Evolutionary conservation across 2,113 vertebrate genomes (phyloP).

Genomic region (Alosa alosa): DNA sequence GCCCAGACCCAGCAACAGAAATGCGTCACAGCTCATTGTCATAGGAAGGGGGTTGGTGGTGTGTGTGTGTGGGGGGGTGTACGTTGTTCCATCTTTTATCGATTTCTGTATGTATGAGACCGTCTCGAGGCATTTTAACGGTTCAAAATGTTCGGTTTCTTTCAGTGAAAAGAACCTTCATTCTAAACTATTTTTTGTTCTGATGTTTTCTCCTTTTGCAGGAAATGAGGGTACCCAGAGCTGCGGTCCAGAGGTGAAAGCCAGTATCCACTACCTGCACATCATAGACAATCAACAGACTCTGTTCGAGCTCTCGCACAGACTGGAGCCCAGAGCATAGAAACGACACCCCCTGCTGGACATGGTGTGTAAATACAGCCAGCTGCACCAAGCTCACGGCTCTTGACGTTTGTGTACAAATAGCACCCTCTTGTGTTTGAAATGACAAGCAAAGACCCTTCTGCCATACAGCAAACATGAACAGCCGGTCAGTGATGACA

Average conservation of each 20-base stretch:
- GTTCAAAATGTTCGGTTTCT: not conserved
- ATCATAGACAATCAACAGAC: constrained; percentile 98
- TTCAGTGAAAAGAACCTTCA: not conserved
- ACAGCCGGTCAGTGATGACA: not conserved
- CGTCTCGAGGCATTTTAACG: not conserved
- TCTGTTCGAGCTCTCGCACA: constrained; percentile 94
- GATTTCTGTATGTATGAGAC: not conserved
- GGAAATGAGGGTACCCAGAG: constrained; percentile 83
- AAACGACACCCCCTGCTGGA: constrained; percentile 1
- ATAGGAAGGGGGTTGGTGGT: not conserved
- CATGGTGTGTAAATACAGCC: not conserved
- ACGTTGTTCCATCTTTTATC: not conserved
- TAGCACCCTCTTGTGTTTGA: not conserved
- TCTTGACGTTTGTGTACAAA: not conserved
- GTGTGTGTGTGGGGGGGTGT: not conserved
- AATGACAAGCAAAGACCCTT: not conserved
- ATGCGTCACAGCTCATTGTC: not conserved
- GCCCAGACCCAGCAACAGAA: not conserved
- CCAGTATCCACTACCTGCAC: constrained; percentile 85
- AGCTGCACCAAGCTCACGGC: not conserved
- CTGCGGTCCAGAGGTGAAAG: constrained; percentile 85
- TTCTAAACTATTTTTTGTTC: not conserved
- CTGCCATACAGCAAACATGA: not conserved
- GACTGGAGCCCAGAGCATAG: constrained; percentile 91
- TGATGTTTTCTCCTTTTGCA: constrained; percentile 43